A percentile compares a stretch with the other conserved stretches of the same genome.
These are phyloP conservation scores for Chloroceryle amazona DNA, from an alignment of 2,797 vertebrate species.

Conservation along the genomic window DNA sequence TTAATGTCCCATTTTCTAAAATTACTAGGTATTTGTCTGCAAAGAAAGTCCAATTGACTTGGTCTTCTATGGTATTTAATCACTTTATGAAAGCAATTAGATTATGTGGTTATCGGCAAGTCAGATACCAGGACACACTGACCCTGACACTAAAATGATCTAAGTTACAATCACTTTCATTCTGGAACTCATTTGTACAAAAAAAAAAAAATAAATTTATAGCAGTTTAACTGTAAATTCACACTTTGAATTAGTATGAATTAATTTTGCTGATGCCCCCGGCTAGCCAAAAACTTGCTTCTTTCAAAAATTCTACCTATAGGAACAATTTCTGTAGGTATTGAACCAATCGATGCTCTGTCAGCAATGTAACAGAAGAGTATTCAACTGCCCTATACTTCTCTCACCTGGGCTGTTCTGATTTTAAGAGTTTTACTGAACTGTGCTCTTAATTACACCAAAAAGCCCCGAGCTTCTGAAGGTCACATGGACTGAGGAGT, in stretches of 20 bases:
- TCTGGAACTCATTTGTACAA: background rate
- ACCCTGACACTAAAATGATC: background rate
- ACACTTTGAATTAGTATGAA: background rate
- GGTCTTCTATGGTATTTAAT: background rate
- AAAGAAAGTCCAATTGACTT: background rate
- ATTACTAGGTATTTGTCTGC: background rate
- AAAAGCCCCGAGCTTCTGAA: background rate
- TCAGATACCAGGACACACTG: background rate
- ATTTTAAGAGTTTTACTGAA: background rate
- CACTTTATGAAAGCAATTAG: background rate
- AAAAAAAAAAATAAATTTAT: background rate
- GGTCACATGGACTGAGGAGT: rapidly evolving
- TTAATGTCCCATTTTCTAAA: background rate
- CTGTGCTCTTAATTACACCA: background rate
- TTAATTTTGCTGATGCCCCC: background rate
- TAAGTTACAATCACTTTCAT: background rate
- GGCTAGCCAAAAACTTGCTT: background rate
- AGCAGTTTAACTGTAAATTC: background rate
- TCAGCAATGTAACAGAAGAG: background rate
- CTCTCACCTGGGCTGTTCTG: background rate
- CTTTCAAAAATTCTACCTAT: background rate
- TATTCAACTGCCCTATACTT: rapidly evolving
- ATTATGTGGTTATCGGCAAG: background rate
- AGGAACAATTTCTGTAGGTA: background rate
- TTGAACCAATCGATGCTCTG: background rate